A percentile compares a stretch with the other conserved stretches of the same genome.
Evolutionary conservation across 2,113 vertebrate genomes (phyloP).

Genomic region (Pomatorhinus ruficollis): DNA sequence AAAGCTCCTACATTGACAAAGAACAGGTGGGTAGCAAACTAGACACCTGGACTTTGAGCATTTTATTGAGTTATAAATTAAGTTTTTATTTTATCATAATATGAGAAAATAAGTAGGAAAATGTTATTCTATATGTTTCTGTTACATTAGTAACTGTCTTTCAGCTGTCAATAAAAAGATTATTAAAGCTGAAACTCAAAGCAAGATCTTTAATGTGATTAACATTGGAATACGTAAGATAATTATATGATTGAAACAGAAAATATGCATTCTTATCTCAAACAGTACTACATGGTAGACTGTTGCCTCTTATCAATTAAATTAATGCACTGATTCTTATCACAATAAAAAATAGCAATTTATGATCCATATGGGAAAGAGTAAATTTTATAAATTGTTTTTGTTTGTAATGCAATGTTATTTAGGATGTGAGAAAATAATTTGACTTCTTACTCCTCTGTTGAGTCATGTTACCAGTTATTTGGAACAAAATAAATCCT

Average conservation of each 20-base stretch:
- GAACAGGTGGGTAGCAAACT: background rate
- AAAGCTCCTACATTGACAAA: background rate
- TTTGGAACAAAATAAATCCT: constrained; percentile 2
- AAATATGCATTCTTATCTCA: background rate
- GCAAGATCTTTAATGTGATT: background rate
- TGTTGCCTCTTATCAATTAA: background rate
- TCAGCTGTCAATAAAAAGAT: background rate
- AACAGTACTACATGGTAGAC: background rate
- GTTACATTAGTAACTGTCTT: background rate
- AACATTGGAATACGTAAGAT: background rate
- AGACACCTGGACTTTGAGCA: background rate
- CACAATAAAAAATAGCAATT: background rate
- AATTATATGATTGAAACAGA: background rate
- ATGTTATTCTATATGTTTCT: background rate
- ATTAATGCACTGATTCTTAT: background rate
- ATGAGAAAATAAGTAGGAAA: background rate
- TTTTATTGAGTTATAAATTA: background rate
- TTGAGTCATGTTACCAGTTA: background rate
- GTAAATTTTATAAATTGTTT: background rate
- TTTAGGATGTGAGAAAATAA: background rate
- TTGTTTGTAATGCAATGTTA: background rate
- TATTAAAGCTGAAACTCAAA: background rate
- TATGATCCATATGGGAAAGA: background rate
- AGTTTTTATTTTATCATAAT: background rate
- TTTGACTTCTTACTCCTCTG: background rate